Conservation (phyloP, 2,888 invertebrate genomes). For the Gnatocerus cornutus region DNA sequence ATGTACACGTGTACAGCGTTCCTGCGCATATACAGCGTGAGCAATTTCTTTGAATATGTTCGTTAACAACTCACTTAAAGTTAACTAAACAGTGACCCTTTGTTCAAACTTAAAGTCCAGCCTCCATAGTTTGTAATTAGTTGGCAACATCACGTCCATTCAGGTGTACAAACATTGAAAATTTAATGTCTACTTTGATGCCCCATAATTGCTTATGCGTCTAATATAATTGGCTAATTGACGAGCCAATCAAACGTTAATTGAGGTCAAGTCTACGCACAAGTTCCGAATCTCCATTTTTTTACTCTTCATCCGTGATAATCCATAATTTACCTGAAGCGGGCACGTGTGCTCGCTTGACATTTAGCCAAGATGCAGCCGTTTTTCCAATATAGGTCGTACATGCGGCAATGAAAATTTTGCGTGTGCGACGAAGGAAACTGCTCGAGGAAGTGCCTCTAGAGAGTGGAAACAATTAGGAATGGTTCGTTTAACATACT, state of each 20-base stretch:
- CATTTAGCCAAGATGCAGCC: slow-evolving; percentile 27
- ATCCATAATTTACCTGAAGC: slow-evolving; percentile 26
- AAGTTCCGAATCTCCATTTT: slow-evolving; percentile 15
- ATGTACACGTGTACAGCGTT: too few species aligned
- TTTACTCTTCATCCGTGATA: slow-evolving; percentile 11
- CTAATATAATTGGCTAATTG: slow-evolving; percentile 4
- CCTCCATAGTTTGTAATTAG: too few species aligned
- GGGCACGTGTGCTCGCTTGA: slow-evolving; percentile 21
- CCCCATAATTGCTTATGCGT: neutral
- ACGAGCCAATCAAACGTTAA: slow-evolving; percentile 1
- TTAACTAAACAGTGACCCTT: too few species aligned
- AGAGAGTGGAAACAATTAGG: slow-evolving; percentile 37
- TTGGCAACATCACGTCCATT: neutral
- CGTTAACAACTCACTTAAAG: too few species aligned
- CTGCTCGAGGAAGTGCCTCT: slow-evolving; percentile 40
- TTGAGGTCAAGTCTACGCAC: slow-evolving; percentile 2
- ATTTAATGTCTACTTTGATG: slow-evolving; percentile 10
- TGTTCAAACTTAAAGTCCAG: too few species aligned
- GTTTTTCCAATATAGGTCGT: slow-evolving; percentile 20
- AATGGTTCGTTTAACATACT: slow-evolving; percentile 47
- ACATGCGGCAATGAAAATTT: slow-evolving; percentile 12
- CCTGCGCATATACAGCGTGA: too few species aligned
- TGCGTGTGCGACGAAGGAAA: slow-evolving; percentile 25
- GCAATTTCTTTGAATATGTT: too few species aligned
- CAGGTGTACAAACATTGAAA: neutral